phyloP scores from a whole-genome alignment of 2,113 vertebrate species.

The Pollimyrus isidori region DNA sequence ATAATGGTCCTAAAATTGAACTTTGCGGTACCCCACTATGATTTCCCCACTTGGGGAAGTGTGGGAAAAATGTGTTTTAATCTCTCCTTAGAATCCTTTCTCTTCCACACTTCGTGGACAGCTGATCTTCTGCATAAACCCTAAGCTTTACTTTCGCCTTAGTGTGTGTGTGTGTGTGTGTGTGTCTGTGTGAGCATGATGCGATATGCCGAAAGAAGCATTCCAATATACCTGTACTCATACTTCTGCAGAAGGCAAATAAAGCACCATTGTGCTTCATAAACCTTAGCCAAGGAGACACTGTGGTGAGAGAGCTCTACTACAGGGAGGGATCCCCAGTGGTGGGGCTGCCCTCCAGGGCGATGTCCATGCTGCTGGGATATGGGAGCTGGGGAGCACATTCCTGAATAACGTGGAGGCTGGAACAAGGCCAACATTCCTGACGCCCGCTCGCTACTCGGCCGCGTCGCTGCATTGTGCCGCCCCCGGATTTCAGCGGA shows the following conservation, averaged over 20 bases:
- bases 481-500: background rate
- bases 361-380: background rate
- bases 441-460: background rate
- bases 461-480: background rate
- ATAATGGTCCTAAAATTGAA: no score
- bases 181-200: background rate
- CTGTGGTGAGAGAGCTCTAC: background rate
- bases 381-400: background rate
- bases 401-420: background rate
- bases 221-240: background rate
- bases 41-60: no score
- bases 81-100: no score
- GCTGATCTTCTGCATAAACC: background rate
- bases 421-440: conserved; percentile 1
- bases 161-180: background rate
- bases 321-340: background rate
- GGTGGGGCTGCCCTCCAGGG: background rate
- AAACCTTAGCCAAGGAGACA: background rate
- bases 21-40: no score
- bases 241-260: background rate
- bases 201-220: background rate
- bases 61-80: no score
- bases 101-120: background rate
- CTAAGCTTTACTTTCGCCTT: background rate
- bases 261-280: background rate